A percentile compares a stretch with the other conserved stretches of the same genome.
Evolutionary conservation across 2,113 vertebrate species (phyloP).

Genomic region (Telmatochromis sp.): DNA sequence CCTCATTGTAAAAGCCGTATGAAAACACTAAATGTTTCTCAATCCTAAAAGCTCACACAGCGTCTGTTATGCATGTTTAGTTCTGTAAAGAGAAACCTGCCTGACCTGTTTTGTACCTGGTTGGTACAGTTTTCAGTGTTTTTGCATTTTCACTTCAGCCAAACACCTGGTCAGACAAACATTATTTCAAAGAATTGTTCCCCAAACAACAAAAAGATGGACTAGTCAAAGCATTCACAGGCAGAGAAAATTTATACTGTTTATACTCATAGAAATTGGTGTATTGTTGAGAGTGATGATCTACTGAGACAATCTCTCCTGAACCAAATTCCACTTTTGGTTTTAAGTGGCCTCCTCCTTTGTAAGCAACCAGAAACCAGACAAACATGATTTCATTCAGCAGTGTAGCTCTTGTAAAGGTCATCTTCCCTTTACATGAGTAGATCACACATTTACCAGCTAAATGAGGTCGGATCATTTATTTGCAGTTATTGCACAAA

Average conservation of each 20-base stretch:
- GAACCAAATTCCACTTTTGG: too few relatives aligned
- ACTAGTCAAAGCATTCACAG: neutral
- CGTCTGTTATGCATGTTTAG: accelerated
- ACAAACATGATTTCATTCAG: too few relatives aligned
- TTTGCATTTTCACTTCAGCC: neutral
- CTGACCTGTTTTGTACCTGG: neutral
- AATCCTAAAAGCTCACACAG: neutral
- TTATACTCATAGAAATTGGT: neutral
- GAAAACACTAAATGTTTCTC: accelerated
- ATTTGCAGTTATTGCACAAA: too few relatives aligned
- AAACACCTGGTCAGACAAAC: accelerated
- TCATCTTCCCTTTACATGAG: too few relatives aligned
- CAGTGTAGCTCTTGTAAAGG: accelerated
- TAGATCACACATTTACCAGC: too few relatives aligned
- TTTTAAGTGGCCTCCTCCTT: too few relatives aligned
- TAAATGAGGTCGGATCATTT: accelerated
- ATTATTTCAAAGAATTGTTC: neutral
- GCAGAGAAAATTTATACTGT: neutral
- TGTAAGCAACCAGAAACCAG: too few relatives aligned
- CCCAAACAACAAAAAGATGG: neutral
- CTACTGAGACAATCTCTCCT: too few relatives aligned
- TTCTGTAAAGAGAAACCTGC: accelerated
- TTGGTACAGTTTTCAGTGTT: neutral
- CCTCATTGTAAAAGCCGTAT: accelerated
- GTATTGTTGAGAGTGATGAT: neutral